Base-by-base conservation (phyloP, 2,113 vertebrate species). In the Bombycilla garrulus region DNA sequence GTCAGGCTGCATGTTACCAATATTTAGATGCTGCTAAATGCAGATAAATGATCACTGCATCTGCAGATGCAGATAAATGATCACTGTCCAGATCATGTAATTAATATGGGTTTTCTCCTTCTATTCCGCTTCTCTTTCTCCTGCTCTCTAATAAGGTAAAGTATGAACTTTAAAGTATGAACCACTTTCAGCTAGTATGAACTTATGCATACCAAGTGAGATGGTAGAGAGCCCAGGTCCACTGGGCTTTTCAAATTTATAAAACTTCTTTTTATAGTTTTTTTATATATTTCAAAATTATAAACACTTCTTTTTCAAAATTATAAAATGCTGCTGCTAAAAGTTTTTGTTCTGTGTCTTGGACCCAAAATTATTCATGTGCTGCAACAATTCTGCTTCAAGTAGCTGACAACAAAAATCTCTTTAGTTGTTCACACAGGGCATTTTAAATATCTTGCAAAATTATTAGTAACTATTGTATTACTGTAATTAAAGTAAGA, bases 401-500 rank as follows among this genome's bases (percentile, higher is more conserved):
- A 50, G 40, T 20, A 64, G 33, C 45, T 84, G 40, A 69, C 50
- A 92, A 4, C 24, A 90, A 89, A 57, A 90, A 64, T 50, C 47
- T 28, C 25, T 90, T 94, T 21, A 81, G 58, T 28, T 87, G 11
- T 82, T 72, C 58, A 89, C 77, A 80, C 3, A 82, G 11, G 42
- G 9, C 15, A 90, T 86, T 90, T 95, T 66, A 80, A 92, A 78
- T 66, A 71, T 35, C 73, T 73, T 40, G 31, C 40, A 84, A 70
- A 22, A 7, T 23, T 94, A 94, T 93, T 95, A 92, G 81, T 20
- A 87, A 62, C 4, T 61, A 19, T 6, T 57, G 61, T n/a, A 80
- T 85, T 62, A 36, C 29, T 94, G 93, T 88, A 90, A 94, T 93
- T 97, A 82, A 88, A 93, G 44, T 67, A 88, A 76, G 47, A 53